Base-by-base conservation (phyloP, 2,888 invertebrate genomes). In the Stenodera caucasica region DNA sequence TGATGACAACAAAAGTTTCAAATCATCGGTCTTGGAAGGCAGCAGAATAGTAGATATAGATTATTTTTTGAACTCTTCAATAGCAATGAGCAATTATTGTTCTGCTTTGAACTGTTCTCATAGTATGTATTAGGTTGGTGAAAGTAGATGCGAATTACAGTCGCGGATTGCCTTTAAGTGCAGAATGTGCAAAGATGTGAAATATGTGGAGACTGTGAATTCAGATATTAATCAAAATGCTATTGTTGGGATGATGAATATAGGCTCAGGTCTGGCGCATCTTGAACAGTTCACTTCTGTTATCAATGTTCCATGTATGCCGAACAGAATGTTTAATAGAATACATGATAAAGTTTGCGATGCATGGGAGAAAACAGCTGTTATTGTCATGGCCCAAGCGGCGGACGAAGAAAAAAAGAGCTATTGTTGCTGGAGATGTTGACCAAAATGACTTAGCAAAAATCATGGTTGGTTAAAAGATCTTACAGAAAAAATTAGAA, bases 331-430 rank as follows among this genome's bases (percentile, higher is more conserved):
- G 49, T 57, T 15, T 23, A 15, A 21, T 32, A 33, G 14, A 15
- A n/a, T 49, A 12, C 52, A 57, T 29, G 37, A 57, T 23, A 26
- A 29, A 29, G 32, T 57, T 23, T 35, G 32, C 14, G 33, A 52
- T 29, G 18, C n/a, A 14, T 49, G 49, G 29, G 40, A 58, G 23
- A 30, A 53, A 37, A 37, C 15, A 9, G 29, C 35, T 35, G 12
- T 52, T 21, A 61, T 63, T 23, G 55, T 23, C 21, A 66, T 66
- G 63, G 50, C 33, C 35, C 54, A 63, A 32, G 63, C 65, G 15
- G 63, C 62, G 12, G 57, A 65, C 51, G 58, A 67, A 56, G 66
- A 66, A 40, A 63, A 60, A n/a, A 53, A 58, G 23, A 66, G 54
- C 14, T 61, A 61, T 52, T 64, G 65, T n/a, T n/a, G n/a, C n/a